Evolutionary conservation across 2,797 vertebrate genomes (phyloP).

Genomic region (Ispidina picta): DNA sequence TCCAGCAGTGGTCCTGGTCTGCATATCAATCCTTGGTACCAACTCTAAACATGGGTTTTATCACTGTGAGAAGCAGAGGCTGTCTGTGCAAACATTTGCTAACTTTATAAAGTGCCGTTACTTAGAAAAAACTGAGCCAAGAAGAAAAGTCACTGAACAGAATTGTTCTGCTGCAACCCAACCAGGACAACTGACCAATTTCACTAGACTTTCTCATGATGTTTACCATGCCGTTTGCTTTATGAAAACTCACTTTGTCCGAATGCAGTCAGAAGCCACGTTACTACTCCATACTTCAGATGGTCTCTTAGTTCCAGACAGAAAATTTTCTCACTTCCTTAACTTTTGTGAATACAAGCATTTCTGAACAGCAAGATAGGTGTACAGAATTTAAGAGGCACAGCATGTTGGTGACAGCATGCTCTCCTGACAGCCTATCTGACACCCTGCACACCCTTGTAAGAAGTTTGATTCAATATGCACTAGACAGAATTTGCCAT

Average conservation of each 20-base stretch:
- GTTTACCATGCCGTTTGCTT: background rate
- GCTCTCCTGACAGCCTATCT: accelerated
- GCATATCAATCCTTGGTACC: too few relatives aligned
- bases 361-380: background rate
- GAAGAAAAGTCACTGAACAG: too few relatives aligned
- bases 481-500: background rate
- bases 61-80: too few relatives aligned
- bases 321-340: accelerated
- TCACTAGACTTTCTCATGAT: background rate
- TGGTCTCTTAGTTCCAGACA: background rate
- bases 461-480: background rate
- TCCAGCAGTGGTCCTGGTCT: too few relatives aligned
- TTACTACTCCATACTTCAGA: background rate
- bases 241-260: background rate
- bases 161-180: too few relatives aligned
- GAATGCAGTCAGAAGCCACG: background rate
- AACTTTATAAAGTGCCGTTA: too few relatives aligned
- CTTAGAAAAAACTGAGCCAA: too few relatives aligned
- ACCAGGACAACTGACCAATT: accelerated
- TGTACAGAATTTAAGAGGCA: background rate
- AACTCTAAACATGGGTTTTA: too few relatives aligned
- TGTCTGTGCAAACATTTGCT: too few relatives aligned
- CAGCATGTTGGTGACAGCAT: accelerated
- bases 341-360: background rate
- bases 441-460: background rate